Percentiles rank a stretch among this genome's conserved stretches.
These are phyloP conservation scores for Dicyrtomina minuta DNA, from an alignment of 2,888 invertebrate genomes.

Conservation along the genomic window DNA sequence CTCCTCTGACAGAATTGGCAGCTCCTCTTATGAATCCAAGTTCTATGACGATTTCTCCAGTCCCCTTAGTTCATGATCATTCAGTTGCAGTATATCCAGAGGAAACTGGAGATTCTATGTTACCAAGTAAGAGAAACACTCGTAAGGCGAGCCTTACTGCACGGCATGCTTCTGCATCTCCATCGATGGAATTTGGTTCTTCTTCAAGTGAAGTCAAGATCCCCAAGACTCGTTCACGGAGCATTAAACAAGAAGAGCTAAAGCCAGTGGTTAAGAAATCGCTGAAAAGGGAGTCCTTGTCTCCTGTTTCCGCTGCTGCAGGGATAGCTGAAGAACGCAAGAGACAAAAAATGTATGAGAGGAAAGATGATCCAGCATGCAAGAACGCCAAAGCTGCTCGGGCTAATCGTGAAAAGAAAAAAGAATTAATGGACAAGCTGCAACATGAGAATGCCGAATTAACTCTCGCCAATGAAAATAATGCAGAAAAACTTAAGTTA, in stretches of 20 bases:
- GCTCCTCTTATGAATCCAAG: no score
- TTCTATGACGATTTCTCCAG: no score
- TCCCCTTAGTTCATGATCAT: no score
- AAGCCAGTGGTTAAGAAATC: neutral
- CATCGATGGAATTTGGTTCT: neutral
- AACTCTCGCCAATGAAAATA: neutral
- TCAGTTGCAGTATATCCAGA: no score
- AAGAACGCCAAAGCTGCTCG: constrained; percentile 46
- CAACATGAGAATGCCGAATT: neutral
- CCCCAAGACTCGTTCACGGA: neutral
- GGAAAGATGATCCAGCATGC: constrained; percentile 36
- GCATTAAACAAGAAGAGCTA: neutral
- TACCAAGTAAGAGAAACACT: neutral
- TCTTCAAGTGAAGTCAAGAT: neutral
- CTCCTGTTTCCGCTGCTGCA: neutral
- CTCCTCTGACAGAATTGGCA: no score
- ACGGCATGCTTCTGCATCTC: constrained; percentile 1
- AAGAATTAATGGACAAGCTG: constrained; percentile 29
- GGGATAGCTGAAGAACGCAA: neutral
- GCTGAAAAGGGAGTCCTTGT: neutral
- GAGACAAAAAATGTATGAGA: constrained; percentile 40
- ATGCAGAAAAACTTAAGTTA: neutral
- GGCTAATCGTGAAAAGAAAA: constrained; percentile 45
- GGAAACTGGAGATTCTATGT: neutral
- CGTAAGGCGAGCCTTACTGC: constrained; percentile 3